These are phyloP conservation scores for Gobio occitaniae DNA, from an alignment of 2,797 vertebrate species.

Conservation along the genomic window DNA sequence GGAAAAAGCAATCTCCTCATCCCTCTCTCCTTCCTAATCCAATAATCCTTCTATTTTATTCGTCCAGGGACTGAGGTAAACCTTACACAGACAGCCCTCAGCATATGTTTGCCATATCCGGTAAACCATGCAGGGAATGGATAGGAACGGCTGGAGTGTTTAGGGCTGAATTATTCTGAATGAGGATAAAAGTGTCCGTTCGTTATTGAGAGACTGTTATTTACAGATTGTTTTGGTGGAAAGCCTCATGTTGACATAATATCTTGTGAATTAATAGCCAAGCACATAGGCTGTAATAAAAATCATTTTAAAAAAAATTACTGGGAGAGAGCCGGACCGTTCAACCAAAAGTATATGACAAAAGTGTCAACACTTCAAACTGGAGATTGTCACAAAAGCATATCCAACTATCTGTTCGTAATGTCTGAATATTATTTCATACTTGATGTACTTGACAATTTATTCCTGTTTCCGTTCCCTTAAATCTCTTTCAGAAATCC, in stretches of 20 bases:
- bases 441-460: neutral
- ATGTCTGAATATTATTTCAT: neutral
- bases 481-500: neutral
- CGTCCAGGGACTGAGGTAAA: conserved; percentile 55
- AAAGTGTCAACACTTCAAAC: neutral
- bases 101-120: conserved; percentile 56
- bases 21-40: conserved; percentile 49
- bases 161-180: conserved; percentile 36
- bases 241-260: conserved; percentile 21
- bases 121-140: conserved; percentile 57
- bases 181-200: neutral
- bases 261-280: neutral
- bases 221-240: conserved; percentile 34
- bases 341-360: neutral
- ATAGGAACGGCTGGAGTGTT: conserved; percentile 30
- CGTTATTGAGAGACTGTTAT: conserved; percentile 22
- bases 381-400: conserved; percentile 1
- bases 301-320: neutral
- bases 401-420: neutral
- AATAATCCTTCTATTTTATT: conserved; percentile 62
- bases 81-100: conserved; percentile 57
- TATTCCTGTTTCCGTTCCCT: neutral
- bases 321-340: neutral
- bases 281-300: neutral
- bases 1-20: conserved; percentile 55